Evolutionary conservation across 2,113 vertebrate species (phyloP).

Genomic region (Poecilia latipinna): DNA sequence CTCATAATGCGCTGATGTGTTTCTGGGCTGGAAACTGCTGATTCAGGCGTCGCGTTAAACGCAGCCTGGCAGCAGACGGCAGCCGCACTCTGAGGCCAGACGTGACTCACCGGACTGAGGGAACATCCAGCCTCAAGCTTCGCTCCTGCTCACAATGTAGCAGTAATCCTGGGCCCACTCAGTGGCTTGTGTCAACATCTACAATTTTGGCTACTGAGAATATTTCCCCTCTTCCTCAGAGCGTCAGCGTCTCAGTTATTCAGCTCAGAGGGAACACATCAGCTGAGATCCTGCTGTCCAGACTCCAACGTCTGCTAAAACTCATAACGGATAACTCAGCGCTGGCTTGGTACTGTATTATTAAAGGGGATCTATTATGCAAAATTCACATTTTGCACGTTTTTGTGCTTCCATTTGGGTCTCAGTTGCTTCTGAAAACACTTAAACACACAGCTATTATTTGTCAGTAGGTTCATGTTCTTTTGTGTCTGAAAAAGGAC

Average conservation of each 20-base stretch:
- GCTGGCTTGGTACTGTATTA: slow-evolving; percentile 9
- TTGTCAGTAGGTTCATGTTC: too few species aligned
- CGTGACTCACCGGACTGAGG: slow-evolving; percentile 64
- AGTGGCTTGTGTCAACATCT: slow-evolving; percentile 45
- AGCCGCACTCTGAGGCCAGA: slow-evolving; percentile 56
- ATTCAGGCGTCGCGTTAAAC: slow-evolving; percentile 64
- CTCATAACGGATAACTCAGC: slow-evolving; percentile 12
- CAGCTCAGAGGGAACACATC: too few species aligned
- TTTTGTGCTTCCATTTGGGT: too few species aligned
- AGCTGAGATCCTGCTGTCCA: not conserved
- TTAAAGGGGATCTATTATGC: not conserved
- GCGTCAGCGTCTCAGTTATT: slow-evolving; percentile 24
- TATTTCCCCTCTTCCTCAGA: slow-evolving; percentile 13
- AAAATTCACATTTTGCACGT: too few species aligned
- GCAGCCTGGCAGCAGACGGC: slow-evolving; percentile 55
- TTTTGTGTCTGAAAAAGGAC: too few species aligned
- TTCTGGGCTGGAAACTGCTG: slow-evolving; percentile 56
- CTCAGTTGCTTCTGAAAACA: too few species aligned
- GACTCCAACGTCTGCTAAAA: slow-evolving; percentile 42
- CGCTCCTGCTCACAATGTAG: slow-evolving; percentile 38
- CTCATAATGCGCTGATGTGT: slow-evolving; percentile 14
- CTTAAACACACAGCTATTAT: too few species aligned
- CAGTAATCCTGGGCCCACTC: slow-evolving; percentile 47
- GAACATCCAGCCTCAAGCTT: slow-evolving; percentile 42
- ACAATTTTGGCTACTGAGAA: slow-evolving; percentile 38